A percentile compares a stretch with the other conserved stretches of the same genome.
These are phyloP conservation scores for Blastobasis lacticolella DNA, from an alignment of 2,888 invertebrate genomes.

Conservation along the genomic window DNA sequence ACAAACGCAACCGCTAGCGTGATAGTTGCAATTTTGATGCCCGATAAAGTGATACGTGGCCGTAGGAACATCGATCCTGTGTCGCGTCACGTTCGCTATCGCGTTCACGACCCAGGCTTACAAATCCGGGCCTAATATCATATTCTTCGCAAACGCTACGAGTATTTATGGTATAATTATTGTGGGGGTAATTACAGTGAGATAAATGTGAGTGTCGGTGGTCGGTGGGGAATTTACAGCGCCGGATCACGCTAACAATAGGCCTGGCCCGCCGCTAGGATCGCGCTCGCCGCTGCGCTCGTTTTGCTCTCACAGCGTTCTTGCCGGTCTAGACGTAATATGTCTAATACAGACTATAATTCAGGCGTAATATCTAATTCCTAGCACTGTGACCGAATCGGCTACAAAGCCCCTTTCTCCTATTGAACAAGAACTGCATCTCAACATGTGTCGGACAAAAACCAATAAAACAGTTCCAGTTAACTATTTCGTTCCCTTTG, in stretches of 20 bases:
- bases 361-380: constrained; percentile 24
- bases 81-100: constrained; percentile 4
- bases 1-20: constrained; percentile 23
- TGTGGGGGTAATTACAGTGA: constrained; percentile 47
- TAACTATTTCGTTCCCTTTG: constrained; percentile 16
- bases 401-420: no score
- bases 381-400: no score
- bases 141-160: constrained; percentile 27
- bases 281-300: constrained; percentile 27
- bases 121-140: constrained; percentile 27
- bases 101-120: not conserved
- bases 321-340: constrained; percentile 65
- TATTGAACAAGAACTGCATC: no score
- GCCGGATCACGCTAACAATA: constrained; percentile 65
- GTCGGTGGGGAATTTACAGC: constrained; percentile 50
- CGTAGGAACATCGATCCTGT: constrained; percentile 1
- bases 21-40: constrained; percentile 18
- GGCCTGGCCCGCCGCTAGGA: constrained; percentile 39
- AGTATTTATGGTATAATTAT: constrained; percentile 55
- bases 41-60: constrained; percentile 8
- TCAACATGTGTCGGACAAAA: constrained; percentile 7
- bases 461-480: constrained; percentile 15
- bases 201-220: constrained; percentile 40
- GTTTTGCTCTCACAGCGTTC: constrained; percentile 62
- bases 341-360: constrained; percentile 50